A percentile compares a stretch with the other conserved stretches of the same genome.
These are phyloP conservation scores for Phrynosoma blainvillii DNA, from an alignment of 2,113 vertebrate species.

Conservation along the genomic window DNA sequence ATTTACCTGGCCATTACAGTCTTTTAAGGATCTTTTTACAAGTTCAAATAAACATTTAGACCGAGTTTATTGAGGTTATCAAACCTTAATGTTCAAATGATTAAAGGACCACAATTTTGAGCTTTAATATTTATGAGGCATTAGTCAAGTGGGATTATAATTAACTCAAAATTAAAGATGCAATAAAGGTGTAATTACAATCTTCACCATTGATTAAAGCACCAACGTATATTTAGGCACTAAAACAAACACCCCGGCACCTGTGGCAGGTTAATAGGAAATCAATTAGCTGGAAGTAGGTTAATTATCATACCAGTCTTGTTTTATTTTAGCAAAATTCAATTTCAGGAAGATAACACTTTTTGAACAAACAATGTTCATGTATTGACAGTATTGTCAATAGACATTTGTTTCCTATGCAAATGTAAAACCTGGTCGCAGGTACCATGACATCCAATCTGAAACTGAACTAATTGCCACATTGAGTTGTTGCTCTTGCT, in stretches of 20 bases:
- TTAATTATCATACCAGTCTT: slow-evolving; percentile 66
- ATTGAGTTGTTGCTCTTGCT: not conserved
- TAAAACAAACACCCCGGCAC: slow-evolving; percentile 48
- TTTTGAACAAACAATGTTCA: slow-evolving; percentile 49
- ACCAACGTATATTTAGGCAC: slow-evolving; percentile 62
- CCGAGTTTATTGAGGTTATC: slow-evolving; percentile 54
- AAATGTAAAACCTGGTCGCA: not conserved
- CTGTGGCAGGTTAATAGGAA: slow-evolving; percentile 70
- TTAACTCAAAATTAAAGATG: slow-evolving; percentile 63
- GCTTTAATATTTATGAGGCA: slow-evolving; percentile 48
- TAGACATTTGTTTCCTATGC: slow-evolving; percentile 22
- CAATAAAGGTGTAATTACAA: slow-evolving; percentile 62
- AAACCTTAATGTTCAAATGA: slow-evolving; percentile 51
- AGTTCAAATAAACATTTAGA: slow-evolving; percentile 34
- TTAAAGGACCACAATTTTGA: slow-evolving; percentile 46
- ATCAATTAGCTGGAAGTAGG: slow-evolving; percentile 72
- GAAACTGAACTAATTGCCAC: not conserved
- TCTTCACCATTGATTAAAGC: slow-evolving; percentile 53
- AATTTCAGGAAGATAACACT: slow-evolving; percentile 51
- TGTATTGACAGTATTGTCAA: slow-evolving; percentile 37
- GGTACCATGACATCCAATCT: not conserved
- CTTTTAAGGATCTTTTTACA: slow-evolving; percentile 28
- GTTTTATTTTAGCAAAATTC: slow-evolving; percentile 68
- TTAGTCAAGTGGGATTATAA: slow-evolving; percentile 46
- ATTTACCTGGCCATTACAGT: not conserved